These are phyloP conservation scores for Sebastolobus altivelis DNA, from an alignment of 2,797 vertebrate species.

Conservation along the genomic window DNA sequence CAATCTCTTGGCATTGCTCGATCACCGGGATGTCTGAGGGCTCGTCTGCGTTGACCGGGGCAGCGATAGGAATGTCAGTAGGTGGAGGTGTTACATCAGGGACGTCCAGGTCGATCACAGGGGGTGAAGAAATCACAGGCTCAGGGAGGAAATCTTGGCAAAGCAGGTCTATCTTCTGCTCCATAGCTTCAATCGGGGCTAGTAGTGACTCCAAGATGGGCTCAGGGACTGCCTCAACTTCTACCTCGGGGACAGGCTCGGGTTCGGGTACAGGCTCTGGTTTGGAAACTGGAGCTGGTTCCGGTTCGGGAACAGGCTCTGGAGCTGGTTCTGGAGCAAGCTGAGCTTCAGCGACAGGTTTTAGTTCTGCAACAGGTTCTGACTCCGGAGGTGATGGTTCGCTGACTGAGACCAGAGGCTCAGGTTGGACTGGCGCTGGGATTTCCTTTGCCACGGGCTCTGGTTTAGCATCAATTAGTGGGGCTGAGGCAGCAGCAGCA, in stretches of 20 bases:
- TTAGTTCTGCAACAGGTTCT: constrained; percentile 13
- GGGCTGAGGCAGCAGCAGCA: constrained; percentile 12
- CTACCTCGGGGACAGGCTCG: background rate
- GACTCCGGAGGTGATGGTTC: constrained; percentile 27
- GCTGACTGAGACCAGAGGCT: constrained; percentile 28
- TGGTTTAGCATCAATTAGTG: constrained; percentile 31
- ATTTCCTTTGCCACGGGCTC: constrained; percentile 35
- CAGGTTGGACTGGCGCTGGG: constrained; percentile 27
- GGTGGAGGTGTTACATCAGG: constrained; percentile 37
- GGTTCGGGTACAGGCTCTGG: background rate
- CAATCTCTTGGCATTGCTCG: constrained; percentile 34
- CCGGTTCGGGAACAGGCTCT: constrained; percentile 18
- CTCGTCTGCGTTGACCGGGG: constrained; percentile 30
- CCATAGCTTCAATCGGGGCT: constrained; percentile 24
- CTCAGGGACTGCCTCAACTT: constrained; percentile 27
- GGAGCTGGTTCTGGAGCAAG: constrained; percentile 10
- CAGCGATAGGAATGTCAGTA: constrained; percentile 20
- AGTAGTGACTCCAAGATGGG: constrained; percentile 20
- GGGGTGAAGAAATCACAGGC: constrained; percentile 16
- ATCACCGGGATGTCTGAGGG: constrained; percentile 20
- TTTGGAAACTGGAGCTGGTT: constrained; percentile 2
- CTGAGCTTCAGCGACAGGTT: constrained; percentile 18
- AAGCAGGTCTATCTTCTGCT: constrained; percentile 49
- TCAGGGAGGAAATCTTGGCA: constrained; percentile 63
- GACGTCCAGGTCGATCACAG: constrained; percentile 41